Conservation (phyloP, 2,888 invertebrate genomes). For the Scaptomyza polygonia region DNA sequence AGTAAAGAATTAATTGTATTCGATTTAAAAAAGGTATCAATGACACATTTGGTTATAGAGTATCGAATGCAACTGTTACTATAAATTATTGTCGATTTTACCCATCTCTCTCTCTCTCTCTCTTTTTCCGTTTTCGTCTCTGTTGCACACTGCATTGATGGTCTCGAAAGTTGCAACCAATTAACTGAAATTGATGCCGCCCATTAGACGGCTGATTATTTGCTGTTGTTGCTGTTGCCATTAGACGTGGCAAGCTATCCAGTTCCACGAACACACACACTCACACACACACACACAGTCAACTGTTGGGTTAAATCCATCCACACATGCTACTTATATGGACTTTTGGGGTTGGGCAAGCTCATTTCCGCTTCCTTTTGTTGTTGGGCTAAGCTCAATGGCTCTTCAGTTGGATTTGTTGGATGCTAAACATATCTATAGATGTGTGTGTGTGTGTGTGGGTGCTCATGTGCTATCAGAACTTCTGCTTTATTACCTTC, state of each 20-base stretch:
- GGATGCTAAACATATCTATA: background rate
- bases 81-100: too few relatives aligned
- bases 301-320: background rate
- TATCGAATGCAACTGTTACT: background rate
- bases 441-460: slow-evolving; percentile 11
- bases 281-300: background rate
- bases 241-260: slow-evolving; percentile 7
- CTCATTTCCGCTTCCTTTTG: slow-evolving; percentile 74
- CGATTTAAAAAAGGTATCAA: too few relatives aligned
- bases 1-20: too few relatives aligned
- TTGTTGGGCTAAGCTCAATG: slow-evolving; percentile 37
- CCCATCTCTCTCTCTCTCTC: background rate
- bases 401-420: slow-evolving; percentile 14
- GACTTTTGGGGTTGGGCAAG: slow-evolving; percentile 33
- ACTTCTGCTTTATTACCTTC: slow-evolving; percentile 74
- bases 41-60: too few relatives aligned
- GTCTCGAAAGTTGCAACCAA: slow-evolving; percentile 23
- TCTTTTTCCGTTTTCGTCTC: background rate
- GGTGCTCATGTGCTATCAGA: slow-evolving; percentile 50
- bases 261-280: slow-evolving; percentile 16
- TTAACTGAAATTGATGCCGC: slow-evolving; percentile 54
- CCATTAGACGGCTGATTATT: slow-evolving; percentile 48
- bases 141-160: background rate
- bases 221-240: slow-evolving; percentile 5
- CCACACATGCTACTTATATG: background rate